Conservation (phyloP, 2,797 vertebrate species). For the Cephalopachus bancanus region DNA sequence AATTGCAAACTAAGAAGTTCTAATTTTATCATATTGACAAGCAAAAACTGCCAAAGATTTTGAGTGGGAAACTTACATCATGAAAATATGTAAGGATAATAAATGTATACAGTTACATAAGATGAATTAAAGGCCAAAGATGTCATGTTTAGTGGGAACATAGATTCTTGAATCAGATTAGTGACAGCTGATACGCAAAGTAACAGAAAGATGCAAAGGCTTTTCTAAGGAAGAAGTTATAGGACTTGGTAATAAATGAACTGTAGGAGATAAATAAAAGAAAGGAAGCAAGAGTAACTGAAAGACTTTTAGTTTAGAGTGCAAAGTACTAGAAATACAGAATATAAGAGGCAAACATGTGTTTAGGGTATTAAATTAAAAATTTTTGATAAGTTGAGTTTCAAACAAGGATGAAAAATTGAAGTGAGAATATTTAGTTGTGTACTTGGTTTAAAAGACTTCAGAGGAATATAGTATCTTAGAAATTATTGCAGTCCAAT, state of each 20-base stretch:
- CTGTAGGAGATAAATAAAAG: not conserved
- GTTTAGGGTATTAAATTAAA: not conserved
- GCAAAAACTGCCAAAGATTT: not conserved
- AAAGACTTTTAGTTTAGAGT: conserved; percentile 25
- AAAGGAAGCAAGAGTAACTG: not conserved
- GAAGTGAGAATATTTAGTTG: not conserved
- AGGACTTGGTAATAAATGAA: not conserved
- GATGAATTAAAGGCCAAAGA: not conserved
- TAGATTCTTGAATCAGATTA: not conserved
- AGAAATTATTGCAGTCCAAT: not conserved
- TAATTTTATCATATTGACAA: not conserved
- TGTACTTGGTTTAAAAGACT: not conserved
- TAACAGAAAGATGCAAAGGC: not conserved
- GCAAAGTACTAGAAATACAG: not conserved
- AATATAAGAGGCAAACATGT: not conserved
- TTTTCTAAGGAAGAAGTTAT: not conserved
- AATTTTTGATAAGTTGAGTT: not conserved
- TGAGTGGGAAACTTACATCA: not conserved
- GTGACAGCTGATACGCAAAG: not conserved
- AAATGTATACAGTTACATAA: not conserved
- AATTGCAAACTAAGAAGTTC: not conserved
- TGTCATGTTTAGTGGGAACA: not conserved
- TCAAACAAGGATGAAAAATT: not conserved
- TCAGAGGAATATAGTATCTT: not conserved
- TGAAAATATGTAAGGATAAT: not conserved